These are phyloP conservation scores for Eira barbara DNA, from an alignment of 2,113 vertebrate species.

Conservation along the genomic window DNA sequence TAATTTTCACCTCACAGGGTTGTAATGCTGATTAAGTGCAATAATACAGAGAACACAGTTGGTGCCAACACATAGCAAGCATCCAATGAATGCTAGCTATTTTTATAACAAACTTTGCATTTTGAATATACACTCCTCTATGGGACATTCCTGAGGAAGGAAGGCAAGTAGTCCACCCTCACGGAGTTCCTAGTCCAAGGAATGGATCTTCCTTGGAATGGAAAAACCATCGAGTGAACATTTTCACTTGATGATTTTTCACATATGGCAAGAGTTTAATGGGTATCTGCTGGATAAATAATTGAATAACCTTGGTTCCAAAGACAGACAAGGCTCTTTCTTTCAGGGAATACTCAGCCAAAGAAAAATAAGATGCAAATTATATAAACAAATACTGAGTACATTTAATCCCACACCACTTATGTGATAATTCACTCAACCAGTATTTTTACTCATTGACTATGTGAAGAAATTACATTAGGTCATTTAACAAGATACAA, in stretches of 20 bases:
- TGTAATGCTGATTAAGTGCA: neutral
- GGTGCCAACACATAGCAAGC: neutral
- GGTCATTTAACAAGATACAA: neutral
- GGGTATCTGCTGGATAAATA: constrained; percentile 15
- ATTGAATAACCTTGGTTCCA: neutral
- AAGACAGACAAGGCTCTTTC: neutral
- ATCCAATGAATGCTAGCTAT: neutral
- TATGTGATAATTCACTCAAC: neutral
- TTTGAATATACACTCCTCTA: neutral
- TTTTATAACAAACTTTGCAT: constrained; percentile 29
- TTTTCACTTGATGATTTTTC: constrained; percentile 3
- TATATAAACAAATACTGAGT: neutral
- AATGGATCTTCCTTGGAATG: neutral
- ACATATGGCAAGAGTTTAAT: neutral
- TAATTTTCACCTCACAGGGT: neutral
- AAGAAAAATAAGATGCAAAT: neutral
- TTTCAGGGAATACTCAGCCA: neutral
- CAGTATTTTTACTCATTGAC: neutral
- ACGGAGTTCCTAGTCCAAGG: neutral
- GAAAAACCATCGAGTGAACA: neutral
- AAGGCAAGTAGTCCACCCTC: neutral
- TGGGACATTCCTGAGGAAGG: constrained; percentile 32
- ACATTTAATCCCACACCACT: neutral
- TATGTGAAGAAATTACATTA: neutral
- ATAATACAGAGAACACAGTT: neutral